Evolutionary conservation across 2,888 invertebrate species (phyloP).

Genomic region (Periphyllus acericola): DNA sequence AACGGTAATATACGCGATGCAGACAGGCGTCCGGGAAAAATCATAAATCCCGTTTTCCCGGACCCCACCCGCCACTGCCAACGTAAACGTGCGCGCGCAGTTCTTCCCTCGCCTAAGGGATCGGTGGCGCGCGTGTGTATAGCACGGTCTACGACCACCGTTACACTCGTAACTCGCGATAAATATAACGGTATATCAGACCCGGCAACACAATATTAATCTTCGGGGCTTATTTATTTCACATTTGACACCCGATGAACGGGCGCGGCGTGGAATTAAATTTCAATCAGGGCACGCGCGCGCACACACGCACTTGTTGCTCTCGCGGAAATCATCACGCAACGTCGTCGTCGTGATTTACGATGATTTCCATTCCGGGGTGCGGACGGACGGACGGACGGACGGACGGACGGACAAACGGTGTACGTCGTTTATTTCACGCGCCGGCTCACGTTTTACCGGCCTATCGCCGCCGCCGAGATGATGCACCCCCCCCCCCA

Average conservation of each 20-base stretch:
- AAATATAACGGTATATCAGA: background rate
- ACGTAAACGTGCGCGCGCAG: too few relatives aligned
- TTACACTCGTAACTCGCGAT: background rate
- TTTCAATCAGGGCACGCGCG: background rate
- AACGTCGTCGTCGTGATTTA: conserved; percentile 30
- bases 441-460: background rate
- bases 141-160: background rate
- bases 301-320: conserved; percentile 34
- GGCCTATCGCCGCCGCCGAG: background rate
- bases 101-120: background rate
- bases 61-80: too few relatives aligned
- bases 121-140: background rate
- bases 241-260: background rate
- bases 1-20: background rate
- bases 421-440: background rate
- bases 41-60: background rate
- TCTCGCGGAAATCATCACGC: background rate
- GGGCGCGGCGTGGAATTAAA: conserved; percentile 15
- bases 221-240: conserved; percentile 6
- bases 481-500: too few relatives aligned
- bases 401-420: background rate
- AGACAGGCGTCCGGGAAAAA: background rate
- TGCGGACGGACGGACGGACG: background rate
- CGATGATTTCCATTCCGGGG: background rate
- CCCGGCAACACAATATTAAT: background rate